Evolutionary conservation across 2,113 vertebrate genomes (phyloP).

Genomic region (Dromiciops gliroides): DNA sequence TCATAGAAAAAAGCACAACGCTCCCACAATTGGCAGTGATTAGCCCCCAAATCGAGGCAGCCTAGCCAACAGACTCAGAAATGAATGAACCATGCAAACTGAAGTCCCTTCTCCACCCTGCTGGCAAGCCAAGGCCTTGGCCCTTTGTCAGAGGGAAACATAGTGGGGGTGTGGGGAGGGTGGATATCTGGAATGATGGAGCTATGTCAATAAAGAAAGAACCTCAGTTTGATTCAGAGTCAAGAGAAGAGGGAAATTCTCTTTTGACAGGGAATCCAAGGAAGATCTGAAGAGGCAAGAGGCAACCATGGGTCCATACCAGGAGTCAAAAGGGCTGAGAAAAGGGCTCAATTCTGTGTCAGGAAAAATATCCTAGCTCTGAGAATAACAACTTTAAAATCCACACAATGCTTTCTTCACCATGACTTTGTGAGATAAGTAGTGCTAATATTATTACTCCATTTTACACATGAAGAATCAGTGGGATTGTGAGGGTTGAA

Average conservation of each 20-base stretch:
- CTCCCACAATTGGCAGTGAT: slow-evolving; percentile 9
- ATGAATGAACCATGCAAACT: slow-evolving; percentile 19
- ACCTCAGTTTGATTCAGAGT: neutral
- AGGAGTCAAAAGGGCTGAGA: neutral
- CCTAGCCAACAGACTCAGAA: slow-evolving; percentile 30
- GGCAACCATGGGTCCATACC: neutral
- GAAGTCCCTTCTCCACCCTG: neutral
- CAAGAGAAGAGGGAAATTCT: neutral
- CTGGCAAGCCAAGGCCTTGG: slow-evolving; percentile 27
- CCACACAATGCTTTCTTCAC: neutral
- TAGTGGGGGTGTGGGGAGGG: neutral
- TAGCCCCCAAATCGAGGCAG: neutral
- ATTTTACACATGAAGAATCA: neutral
- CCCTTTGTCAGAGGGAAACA: slow-evolving; percentile 8
- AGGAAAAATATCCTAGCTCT: neutral
- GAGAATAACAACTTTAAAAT: neutral
- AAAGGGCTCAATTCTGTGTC: neutral
- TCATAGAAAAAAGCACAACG: neutral
- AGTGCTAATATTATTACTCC: neutral
- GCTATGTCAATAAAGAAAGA: slow-evolving; percentile 2
- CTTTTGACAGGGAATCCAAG: neutral
- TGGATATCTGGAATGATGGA: neutral
- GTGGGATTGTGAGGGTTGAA: neutral
- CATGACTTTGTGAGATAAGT: neutral
- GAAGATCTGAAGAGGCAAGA: neutral